Evolutionary conservation across 1,140 invertebrate species (phyloP).

Genomic region (Drosophila fuyamai): DNA sequence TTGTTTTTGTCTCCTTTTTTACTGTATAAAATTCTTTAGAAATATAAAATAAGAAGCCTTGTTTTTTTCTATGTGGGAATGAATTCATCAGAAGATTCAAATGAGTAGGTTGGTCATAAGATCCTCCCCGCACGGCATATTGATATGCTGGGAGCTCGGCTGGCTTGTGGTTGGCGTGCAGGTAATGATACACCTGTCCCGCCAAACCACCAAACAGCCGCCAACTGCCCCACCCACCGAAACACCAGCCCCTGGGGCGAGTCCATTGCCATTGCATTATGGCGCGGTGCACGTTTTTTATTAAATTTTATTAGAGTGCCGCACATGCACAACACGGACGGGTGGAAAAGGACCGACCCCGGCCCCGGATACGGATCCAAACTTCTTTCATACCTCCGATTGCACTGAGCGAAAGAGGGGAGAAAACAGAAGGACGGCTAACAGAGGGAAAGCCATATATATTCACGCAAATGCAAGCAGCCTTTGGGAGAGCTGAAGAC

Average conservation of each 20-base stretch:
- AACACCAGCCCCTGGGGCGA: conserved; percentile 14
- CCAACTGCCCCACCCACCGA: not conserved
- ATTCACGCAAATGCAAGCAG: conserved; percentile 58
- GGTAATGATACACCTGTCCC: conserved; percentile 36
- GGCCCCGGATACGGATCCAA: conserved; percentile 10
- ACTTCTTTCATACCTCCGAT: conserved; percentile 37
- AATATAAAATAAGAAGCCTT: not conserved
- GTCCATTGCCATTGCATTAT: conserved; percentile 75
- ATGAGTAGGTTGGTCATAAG: conserved; percentile 62
- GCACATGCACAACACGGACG: conserved; percentile 62
- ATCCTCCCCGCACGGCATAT: conserved; percentile 48
- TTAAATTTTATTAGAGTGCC: conserved; percentile 80
- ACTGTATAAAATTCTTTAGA: not conserved
- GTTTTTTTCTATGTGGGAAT: not conserved
- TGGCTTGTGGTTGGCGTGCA: conserved; percentile 55
- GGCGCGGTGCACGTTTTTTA: conserved; percentile 77
- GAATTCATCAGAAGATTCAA: conserved; percentile 57
- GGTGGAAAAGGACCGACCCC: not conserved
- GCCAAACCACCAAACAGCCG: not conserved
- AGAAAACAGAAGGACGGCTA: conserved; percentile 3
- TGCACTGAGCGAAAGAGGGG: conserved; percentile 1
- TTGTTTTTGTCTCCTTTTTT: too few relatives aligned
- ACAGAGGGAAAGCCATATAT: conserved; percentile 25
- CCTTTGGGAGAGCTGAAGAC: conserved; percentile 49
- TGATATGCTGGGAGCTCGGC: conserved; percentile 63